Evolutionary conservation across 2,888 invertebrate species (phyloP).

Genomic region (Thecocarcelia acutangulata): DNA sequence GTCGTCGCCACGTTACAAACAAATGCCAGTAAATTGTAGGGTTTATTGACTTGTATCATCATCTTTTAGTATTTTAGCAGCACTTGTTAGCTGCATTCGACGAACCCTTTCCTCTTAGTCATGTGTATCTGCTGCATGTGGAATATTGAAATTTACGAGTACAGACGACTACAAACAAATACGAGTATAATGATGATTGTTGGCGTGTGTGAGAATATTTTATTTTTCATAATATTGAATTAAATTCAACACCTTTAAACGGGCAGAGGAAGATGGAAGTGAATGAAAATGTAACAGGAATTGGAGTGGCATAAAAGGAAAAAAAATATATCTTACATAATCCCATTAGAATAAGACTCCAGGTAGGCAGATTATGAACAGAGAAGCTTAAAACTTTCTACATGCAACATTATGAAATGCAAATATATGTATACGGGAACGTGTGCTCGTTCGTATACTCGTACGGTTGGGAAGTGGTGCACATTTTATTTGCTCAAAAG

Average conservation of each 20-base stretch:
- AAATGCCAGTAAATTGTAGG: slow-evolving; percentile 45
- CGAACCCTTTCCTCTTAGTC: slow-evolving; percentile 6
- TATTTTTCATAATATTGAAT: slow-evolving; percentile 30
- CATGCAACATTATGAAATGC: not conserved
- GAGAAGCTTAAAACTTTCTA: slow-evolving; percentile 23
- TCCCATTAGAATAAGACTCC: slow-evolving; percentile 60
- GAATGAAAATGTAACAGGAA: slow-evolving; percentile 17
- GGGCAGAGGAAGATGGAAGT: not conserved
- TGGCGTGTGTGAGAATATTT: slow-evolving; percentile 24
- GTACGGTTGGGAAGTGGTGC: not conserved
- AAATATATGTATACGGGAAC: not conserved
- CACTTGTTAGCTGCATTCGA: slow-evolving; percentile 38
- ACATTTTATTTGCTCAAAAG: slow-evolving; percentile 20
- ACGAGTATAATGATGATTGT: not conserved
- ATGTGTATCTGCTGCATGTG: slow-evolving; percentile 24
- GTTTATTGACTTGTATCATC: slow-evolving; percentile 66
- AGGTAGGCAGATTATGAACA: slow-evolving; percentile 35
- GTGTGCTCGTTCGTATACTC: too few relatives aligned
- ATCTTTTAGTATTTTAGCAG: not conserved
- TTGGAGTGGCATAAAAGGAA: slow-evolving; percentile 14
- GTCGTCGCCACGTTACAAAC: too few relatives aligned
- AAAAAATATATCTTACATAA: slow-evolving; percentile 53
- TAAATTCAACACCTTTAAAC: slow-evolving; percentile 53
- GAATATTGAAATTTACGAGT: slow-evolving; percentile 17
- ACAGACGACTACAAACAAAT: not conserved